Evolutionary conservation across 2,113 vertebrate species (phyloP).

Genomic region (Catharus fuscescens): DNA sequence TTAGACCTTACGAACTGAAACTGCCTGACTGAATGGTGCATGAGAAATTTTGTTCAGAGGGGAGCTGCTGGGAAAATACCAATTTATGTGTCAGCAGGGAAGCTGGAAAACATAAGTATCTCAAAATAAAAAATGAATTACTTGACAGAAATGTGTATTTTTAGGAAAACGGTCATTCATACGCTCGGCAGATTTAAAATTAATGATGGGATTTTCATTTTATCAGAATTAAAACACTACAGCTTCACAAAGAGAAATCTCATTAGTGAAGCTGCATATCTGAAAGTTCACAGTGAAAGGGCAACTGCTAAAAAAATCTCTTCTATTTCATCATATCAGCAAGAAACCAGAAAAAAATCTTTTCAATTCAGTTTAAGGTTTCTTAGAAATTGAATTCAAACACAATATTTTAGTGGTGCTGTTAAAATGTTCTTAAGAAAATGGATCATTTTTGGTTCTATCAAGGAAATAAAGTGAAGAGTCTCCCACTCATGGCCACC

Average conservation of each 20-base stretch:
- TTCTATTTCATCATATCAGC: neutral
- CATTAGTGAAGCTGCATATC: neutral
- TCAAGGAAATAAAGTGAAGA: neutral
- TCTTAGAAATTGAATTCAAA: neutral
- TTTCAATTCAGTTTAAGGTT: neutral
- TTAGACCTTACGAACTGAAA: neutral
- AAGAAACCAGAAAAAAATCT: neutral
- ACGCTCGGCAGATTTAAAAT: neutral
- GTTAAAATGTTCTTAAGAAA: neutral
- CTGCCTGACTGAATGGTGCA: neutral
- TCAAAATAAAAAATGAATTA: slow-evolving; percentile 36
- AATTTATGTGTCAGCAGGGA: neutral
- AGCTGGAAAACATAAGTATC: neutral
- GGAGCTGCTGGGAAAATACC: slow-evolving; percentile 7
- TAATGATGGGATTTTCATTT: neutral
- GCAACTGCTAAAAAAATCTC: neutral
- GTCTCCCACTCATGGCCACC: accelerated
- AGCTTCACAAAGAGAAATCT: slow-evolving; percentile 10
- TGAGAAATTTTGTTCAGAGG: neutral
- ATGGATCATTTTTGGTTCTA: neutral
- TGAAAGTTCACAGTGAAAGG: neutral
- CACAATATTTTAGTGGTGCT: neutral
- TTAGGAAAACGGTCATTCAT: neutral
- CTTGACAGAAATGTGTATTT: slow-evolving; percentile 30
- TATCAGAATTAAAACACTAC: neutral